Conservation (phyloP, 2,797 vertebrate species). For the Semotilus atromaculatus region DNA sequence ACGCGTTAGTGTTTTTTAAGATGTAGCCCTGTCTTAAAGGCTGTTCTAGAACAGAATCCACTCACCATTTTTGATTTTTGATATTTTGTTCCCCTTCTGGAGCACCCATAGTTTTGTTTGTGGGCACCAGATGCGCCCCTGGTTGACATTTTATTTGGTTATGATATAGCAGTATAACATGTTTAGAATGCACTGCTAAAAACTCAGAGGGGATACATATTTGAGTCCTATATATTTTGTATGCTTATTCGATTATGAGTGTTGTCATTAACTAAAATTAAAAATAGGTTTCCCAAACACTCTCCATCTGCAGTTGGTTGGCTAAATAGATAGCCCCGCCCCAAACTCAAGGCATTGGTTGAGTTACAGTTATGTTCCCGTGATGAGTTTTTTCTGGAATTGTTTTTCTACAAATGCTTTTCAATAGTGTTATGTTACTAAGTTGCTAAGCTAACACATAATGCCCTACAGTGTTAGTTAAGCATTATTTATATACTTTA, state of each 20-base stretch:
- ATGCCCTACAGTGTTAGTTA: neutral
- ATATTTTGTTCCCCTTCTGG: too few species aligned
- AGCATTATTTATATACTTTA: neutral
- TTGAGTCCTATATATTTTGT: neutral
- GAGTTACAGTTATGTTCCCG: neutral
- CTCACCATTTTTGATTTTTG: too few species aligned
- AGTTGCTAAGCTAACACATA: neutral
- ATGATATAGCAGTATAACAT: too few species aligned
- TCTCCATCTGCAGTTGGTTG: neutral
- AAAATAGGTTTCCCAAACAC: neutral
- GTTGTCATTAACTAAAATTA: neutral
- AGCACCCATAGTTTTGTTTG: too few species aligned
- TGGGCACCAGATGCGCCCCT: too few species aligned
- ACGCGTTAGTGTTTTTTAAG: too few species aligned
- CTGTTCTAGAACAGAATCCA: too few species aligned
- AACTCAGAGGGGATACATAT: neutral
- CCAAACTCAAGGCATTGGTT: neutral
- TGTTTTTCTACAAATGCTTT: neutral
- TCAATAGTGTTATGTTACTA: neutral
- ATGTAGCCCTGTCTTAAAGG: too few species aligned
- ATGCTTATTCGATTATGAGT: neutral
- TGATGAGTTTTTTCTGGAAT: neutral
- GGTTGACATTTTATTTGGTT: too few species aligned
- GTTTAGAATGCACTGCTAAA: neutral
- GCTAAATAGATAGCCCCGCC: neutral